Base-by-base conservation (phyloP, 1,140 invertebrate species). In the Leptinotarsa defecta region DNA sequence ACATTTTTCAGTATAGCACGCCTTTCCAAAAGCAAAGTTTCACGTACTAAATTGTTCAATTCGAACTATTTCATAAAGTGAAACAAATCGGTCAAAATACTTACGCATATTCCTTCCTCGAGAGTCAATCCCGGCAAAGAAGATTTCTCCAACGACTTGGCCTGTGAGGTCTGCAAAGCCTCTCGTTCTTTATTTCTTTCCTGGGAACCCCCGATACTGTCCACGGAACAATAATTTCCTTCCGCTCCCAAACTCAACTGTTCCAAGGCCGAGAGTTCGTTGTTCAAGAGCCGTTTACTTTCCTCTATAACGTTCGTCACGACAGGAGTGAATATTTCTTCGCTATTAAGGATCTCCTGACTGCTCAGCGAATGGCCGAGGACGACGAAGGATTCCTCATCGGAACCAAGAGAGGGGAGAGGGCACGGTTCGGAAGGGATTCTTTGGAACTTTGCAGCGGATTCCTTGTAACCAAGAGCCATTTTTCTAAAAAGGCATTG, bases 331-430 rank as follows among this genome's bases (percentile, higher is more conserved):
- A 61, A 43, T 15, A 69, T 6, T 69, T 74, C 65, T 27, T 22
- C 49, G 24, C 65, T 74, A 24, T 19, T 48, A 48, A 19, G 15
- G 52, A 68, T 34, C 3, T 74, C 65, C 15, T 17, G 13, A 19
- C 69, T 48, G 61, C 20, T 67, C 20, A 70, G 43, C 11, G 71
- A 76, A 20, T 75, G 63, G 1, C 76, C 69, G 22, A 77, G 62
- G 6, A 77, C 68, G 34, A 75, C 76, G 48, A 77, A 77, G 1
- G 76, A 77, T 71, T 77, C 76, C 61, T 76, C 75, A 24, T 76
- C 75, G 13, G 74, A 71, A 19, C 27, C 43, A 20, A 71, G 48
- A 11, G 74, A 71, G 13, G 69, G 68, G 0, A 74, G 27, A 15
- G 70, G 75, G 19, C 27, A 63, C 4, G 75, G 70, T 48, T 73